These are phyloP conservation scores for Lithophane leautieri DNA, from an alignment of 2,888 invertebrate species.

Conservation along the genomic window DNA sequence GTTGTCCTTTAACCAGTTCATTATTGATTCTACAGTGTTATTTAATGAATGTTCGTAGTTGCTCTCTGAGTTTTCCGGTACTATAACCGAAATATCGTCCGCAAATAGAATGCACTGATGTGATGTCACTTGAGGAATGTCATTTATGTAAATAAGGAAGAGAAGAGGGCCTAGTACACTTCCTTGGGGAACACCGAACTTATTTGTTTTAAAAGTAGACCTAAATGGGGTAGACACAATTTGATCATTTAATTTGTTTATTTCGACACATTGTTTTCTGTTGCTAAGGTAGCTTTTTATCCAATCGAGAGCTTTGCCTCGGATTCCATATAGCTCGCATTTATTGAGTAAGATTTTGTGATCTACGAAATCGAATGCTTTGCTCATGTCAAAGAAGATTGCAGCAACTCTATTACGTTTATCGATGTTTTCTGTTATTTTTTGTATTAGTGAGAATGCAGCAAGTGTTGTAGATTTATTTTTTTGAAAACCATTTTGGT, in stretches of 20 bases:
- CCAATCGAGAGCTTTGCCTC: too few relatives aligned
- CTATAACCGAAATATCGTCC: background rate
- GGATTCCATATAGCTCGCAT: too few relatives aligned
- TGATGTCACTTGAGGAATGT: background rate
- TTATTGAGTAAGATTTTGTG: too few relatives aligned
- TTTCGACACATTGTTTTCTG: too few relatives aligned
- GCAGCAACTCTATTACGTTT: too few relatives aligned
- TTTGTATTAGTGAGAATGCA: too few relatives aligned
- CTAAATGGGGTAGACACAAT: background rate
- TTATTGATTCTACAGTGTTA: background rate
- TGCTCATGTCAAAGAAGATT: too few relatives aligned
- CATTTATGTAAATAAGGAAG: background rate
- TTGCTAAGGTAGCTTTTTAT: too few relatives aligned
- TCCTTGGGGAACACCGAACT: background rate
- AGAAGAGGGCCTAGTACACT: background rate
- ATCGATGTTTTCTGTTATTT: too few relatives aligned
- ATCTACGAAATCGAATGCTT: too few relatives aligned
- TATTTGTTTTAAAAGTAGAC: background rate
- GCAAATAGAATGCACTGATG: background rate
- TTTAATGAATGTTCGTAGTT: background rate
- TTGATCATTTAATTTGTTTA: background rate
- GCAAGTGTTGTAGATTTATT: too few relatives aligned
- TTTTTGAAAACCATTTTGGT: too few relatives aligned
- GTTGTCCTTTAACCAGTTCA: background rate
- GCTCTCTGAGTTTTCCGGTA: background rate